Evolutionary conservation across 2,797 vertebrate species (phyloP).

Genomic region (Halcyon chelicuti): DNA sequence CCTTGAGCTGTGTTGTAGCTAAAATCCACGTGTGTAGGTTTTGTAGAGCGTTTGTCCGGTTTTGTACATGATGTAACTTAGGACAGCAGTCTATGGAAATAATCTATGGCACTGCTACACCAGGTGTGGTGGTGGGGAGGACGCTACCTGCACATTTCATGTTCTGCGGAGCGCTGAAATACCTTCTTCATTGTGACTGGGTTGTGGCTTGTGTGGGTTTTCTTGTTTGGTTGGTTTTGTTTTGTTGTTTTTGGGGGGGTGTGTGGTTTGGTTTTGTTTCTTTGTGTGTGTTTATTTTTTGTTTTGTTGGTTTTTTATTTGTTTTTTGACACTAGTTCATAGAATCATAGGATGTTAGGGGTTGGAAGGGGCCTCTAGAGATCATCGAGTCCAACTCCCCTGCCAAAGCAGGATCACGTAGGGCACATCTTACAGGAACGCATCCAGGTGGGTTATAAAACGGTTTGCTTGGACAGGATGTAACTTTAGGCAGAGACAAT

Average conservation of each 20-base stretch:
- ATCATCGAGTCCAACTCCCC: too few species aligned
- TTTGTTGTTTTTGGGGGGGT: too few species aligned
- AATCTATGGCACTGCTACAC: neutral
- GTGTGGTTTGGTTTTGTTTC: too few species aligned
- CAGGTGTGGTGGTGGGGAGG: neutral
- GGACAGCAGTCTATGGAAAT: neutral
- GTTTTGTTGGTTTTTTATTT: too few species aligned
- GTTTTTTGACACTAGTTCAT: neutral
- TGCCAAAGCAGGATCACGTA: too few species aligned
- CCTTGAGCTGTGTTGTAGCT: neutral
- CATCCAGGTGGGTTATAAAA: too few species aligned
- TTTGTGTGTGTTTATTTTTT: too few species aligned
- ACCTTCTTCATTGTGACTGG: neutral
- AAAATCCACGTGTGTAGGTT: rapidly evolving
- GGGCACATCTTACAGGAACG: too few species aligned
- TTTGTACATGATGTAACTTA: neutral
- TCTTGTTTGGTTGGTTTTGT: neutral
- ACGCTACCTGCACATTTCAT: neutral
- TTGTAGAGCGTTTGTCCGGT: neutral
- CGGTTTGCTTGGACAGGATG: too few species aligned
- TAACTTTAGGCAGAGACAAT: too few species aligned
- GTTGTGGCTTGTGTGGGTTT: neutral
- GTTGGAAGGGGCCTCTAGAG: too few species aligned
- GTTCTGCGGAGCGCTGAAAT: neutral
- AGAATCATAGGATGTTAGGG: too few species aligned